phyloP scores from a whole-genome alignment of 2,888 invertebrate species.

The Amorpha juglandis region DNA sequence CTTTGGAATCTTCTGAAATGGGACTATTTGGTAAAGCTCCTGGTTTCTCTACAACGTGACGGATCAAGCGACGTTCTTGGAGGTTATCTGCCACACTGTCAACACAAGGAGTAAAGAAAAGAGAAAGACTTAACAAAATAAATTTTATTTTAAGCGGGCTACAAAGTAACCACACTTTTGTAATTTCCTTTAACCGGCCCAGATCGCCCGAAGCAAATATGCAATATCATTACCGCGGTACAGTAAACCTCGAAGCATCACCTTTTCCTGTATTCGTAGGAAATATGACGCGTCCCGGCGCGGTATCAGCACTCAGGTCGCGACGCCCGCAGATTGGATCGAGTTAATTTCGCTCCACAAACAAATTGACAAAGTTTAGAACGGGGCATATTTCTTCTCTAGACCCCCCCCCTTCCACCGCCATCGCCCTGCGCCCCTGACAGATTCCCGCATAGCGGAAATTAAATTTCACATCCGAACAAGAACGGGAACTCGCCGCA shows the following conservation, averaged over 20 bases:
- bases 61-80: no score
- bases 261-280: slow-evolving; percentile 56
- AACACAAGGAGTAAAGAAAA: no score
- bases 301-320: slow-evolving; percentile 71
- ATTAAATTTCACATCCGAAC: slow-evolving; percentile 85
- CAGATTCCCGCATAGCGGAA: slow-evolving; percentile 81
- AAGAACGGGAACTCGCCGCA: slow-evolving; percentile 75
- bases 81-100: no score
- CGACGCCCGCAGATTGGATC: slow-evolving; percentile 80
- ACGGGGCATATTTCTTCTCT: slow-evolving; percentile 83
- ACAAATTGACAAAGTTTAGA: slow-evolving; percentile 85
- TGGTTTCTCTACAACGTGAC: no score
- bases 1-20: no score
- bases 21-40: no score
- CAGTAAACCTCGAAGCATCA: slow-evolving; percentile 42
- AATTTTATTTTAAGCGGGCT: no score
- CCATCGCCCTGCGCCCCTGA: slow-evolving; percentile 59
- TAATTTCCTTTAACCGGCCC: neutral
- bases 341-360: slow-evolving; percentile 84
- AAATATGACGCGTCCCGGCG: slow-evolving; percentile 64
- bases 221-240: slow-evolving; percentile 9
- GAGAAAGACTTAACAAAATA: no score
- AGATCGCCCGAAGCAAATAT: neutral
- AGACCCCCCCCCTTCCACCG: slow-evolving; percentile 49
- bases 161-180: neutral